Percentiles rank a stretch among this genome's conserved stretches.
Conservation (phyloP, 2,888 invertebrate species). For the Melitaea athalia region DNA sequence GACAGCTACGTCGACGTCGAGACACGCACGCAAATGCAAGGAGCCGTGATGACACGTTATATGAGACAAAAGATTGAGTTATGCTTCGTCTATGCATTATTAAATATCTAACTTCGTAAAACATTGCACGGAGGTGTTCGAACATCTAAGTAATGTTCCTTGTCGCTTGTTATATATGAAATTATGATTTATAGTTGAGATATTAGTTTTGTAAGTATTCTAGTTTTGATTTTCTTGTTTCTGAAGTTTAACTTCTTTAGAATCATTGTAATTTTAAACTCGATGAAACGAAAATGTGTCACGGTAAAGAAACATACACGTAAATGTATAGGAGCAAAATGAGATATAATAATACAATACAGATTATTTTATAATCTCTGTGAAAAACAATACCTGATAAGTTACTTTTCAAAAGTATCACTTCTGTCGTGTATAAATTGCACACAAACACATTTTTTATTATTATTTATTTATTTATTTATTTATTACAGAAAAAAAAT, state of each 20-base stretch:
- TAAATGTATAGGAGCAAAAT: no score
- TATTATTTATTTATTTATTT: no score
- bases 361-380: no score
- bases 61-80: conserved; percentile 57
- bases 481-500: no score
- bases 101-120: conserved; percentile 36
- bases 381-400: no score
- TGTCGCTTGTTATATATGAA: conserved; percentile 24
- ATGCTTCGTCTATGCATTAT: conserved; percentile 45
- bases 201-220: background rate
- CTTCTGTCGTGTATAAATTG: no score
- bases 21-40: conserved; percentile 55
- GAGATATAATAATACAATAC: no score
- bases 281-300: no score
- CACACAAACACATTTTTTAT: no score
- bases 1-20: conserved; percentile 58
- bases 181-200: conserved; percentile 23
- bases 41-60: conserved; percentile 53
- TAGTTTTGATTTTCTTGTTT: background rate
- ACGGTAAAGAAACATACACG: no score
- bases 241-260: background rate
- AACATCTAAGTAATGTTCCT: conserved; percentile 18
- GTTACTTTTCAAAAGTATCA: no score
- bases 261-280: no score
- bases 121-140: background rate